Evolutionary conservation across 2,797 vertebrate genomes (phyloP), one percentile per base, ranked within the genome.

Genomic region (Coccyzus lansbergi): DNA sequence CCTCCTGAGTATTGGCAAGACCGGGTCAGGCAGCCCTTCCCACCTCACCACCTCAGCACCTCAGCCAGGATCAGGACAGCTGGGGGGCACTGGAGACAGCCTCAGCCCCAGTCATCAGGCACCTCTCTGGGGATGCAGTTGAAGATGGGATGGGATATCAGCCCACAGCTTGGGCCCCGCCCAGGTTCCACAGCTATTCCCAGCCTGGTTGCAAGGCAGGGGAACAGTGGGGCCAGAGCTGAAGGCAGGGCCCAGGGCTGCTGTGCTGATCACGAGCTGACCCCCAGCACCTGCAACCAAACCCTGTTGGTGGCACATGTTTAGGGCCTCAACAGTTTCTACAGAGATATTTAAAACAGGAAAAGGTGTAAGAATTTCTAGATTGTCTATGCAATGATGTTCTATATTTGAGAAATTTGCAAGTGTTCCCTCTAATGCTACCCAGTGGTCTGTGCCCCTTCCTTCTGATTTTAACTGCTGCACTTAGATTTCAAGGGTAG

Each of bases 231-330:
- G 10, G 15, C 10, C 6, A 1, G 21, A 33, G 12, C 29, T 36
- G 58, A 40, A 15, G 20, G 25, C 18, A 56, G 11, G 28, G 28
- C 9, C 16, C 9, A 5, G 10, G 4, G 7, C 40, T 55, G 2
- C 14, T 16, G 5, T 20, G 22, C 12, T 48, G 31, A 76, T 59
- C 18, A 25, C 51, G 12, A 20, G 42, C 15, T 44, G 42, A 42
- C 42, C 12, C 16, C 42, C 7, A 53, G 24, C 22, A 60, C 7
- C 18, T 0, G 0, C 56, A 79, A 26, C 1, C 4, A 74, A 75
- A 58, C 6, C 15, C 18, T 33, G 6, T 7, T 48, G 6, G 3
- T 2, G 3, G 2, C 2, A 40, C 2, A 15, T 0, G 1, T 34
- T 63, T 42, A 69, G 19, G 13, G 28, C 15, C 11, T 24, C 3